phyloP scores from a whole-genome alignment of 2,113 vertebrate genomes.

The Tapirus terrestris region DNA sequence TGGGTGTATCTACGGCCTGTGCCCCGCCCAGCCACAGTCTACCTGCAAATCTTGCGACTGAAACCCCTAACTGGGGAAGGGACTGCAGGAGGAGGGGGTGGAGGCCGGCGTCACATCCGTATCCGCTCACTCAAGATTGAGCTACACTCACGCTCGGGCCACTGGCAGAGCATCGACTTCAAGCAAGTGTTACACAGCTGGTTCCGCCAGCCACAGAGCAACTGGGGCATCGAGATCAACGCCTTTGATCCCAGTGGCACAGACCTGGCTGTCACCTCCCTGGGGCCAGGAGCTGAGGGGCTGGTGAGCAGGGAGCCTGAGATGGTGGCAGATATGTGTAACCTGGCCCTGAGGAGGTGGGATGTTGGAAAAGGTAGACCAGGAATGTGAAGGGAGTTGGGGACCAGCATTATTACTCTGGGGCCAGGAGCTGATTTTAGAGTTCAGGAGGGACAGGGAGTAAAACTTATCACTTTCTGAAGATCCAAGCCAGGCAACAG shows the following conservation, averaged over 20 bases:
- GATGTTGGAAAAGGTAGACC: constrained; percentile 31
- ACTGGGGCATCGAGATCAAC: constrained; percentile 99
- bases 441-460: neutral
- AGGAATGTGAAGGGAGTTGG: constrained; percentile 20
- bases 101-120: constrained; percentile 92
- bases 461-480: neutral
- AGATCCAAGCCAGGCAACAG: constrained; percentile 39
- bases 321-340: constrained; percentile 56
- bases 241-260: constrained; percentile 98
- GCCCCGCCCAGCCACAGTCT: constrained; percentile 96
- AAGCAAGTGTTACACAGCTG: constrained; percentile 99
- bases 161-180: constrained; percentile 99
- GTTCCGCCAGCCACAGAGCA: constrained; percentile 99
- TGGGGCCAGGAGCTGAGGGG: constrained; percentile 96
- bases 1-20: constrained; percentile 98
- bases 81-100: constrained; percentile 84
- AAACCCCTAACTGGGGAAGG: constrained; percentile 96
- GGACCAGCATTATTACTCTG: neutral
- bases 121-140: constrained; percentile 98
- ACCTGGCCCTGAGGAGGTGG: constrained; percentile 66
- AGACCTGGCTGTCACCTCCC: constrained; percentile 96
- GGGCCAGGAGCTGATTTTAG: neutral
- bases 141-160: constrained; percentile 94
- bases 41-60: constrained; percentile 97
- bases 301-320: constrained; percentile 88